These are phyloP conservation scores for Ptyas mucosa DNA, from an alignment of 2,113 vertebrate species.

Conservation along the genomic window DNA sequence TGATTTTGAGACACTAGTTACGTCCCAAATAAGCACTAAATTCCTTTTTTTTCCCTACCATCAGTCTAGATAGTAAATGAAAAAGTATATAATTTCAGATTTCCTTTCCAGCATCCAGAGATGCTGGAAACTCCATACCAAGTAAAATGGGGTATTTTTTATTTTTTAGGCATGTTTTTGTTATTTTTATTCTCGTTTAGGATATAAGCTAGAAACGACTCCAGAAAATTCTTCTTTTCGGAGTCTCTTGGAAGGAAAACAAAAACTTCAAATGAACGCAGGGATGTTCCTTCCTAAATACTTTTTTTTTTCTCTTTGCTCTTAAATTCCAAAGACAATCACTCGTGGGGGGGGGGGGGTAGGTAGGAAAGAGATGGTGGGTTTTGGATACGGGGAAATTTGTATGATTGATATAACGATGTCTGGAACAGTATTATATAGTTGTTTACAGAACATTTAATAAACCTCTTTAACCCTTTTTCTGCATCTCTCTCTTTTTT, in stretches of 20 bases:
- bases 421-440: slow-evolving; percentile 53
- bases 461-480: slow-evolving; percentile 55
- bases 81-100: not conserved
- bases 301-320: slow-evolving; percentile 37
- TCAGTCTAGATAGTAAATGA: not conserved
- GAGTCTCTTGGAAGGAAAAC: slow-evolving; percentile 45
- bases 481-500: accelerated
- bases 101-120: not conserved
- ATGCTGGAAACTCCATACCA: not conserved
- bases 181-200: not conserved
- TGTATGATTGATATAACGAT: slow-evolving; percentile 54
- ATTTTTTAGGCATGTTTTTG: not conserved
- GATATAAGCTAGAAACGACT: slow-evolving; percentile 16
- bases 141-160: not conserved
- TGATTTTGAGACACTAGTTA: not conserved
- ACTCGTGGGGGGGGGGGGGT: slow-evolving; percentile 59
- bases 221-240: slow-evolving; percentile 49
- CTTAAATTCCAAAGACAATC: slow-evolving; percentile 66
- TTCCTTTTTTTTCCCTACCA: not conserved
- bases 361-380: slow-evolving; percentile 37
- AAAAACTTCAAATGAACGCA: slow-evolving; percentile 38
- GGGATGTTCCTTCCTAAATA: slow-evolving; percentile 64
- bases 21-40: not conserved
- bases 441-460: slow-evolving; percentile 59
- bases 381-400: slow-evolving; percentile 64